Evolutionary conservation across 37 sponge, comb jelly and placozoan genomes (phyloP).

Genomic region (Axinella damicornis): DNA sequence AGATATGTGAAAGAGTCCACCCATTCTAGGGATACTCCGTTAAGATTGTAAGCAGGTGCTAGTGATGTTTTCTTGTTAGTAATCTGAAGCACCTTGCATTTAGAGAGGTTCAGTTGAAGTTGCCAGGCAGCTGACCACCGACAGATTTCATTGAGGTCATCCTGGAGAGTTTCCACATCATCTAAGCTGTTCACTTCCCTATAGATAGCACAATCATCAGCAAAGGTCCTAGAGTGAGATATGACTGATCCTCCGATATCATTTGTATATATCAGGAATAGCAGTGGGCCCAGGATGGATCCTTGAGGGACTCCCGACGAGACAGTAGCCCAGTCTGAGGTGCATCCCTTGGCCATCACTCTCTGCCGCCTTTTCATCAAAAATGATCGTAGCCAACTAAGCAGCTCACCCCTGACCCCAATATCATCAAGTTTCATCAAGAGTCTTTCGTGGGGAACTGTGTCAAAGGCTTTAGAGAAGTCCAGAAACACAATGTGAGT

Average conservation of each 20-base stretch:
- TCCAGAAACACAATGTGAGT: slow-evolving; percentile 36
- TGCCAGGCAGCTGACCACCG: slow-evolving; percentile 17
- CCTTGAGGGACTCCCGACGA: slow-evolving; percentile 40
- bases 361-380: slow-evolving; percentile 1
- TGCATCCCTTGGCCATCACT: not conserved
- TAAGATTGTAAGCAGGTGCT: too few relatives aligned
- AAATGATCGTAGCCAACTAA: slow-evolving; percentile 3
- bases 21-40: too few relatives aligned
- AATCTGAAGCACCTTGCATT: too few relatives aligned
- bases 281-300: slow-evolving; percentile 39
- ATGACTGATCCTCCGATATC: slow-evolving; percentile 11
- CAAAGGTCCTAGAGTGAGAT: slow-evolving; percentile 17
- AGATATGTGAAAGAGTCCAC: too few relatives aligned
- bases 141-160: not conserved
- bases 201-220: slow-evolving; percentile 41
- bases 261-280: slow-evolving; percentile 44
- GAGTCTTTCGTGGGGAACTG: slow-evolving; percentile 29
- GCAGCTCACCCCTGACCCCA: slow-evolving; percentile 8
- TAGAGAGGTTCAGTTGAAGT: not conserved
- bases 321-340: not conserved
- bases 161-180: not conserved
- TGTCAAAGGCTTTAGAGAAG: slow-evolving; percentile 49
- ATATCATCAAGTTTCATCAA: slow-evolving; percentile 30
- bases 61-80: too few relatives aligned
- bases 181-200: not conserved